These are phyloP conservation scores for Margarornis squamiger DNA, from an alignment of 2,797 vertebrate species.

Conservation along the genomic window DNA sequence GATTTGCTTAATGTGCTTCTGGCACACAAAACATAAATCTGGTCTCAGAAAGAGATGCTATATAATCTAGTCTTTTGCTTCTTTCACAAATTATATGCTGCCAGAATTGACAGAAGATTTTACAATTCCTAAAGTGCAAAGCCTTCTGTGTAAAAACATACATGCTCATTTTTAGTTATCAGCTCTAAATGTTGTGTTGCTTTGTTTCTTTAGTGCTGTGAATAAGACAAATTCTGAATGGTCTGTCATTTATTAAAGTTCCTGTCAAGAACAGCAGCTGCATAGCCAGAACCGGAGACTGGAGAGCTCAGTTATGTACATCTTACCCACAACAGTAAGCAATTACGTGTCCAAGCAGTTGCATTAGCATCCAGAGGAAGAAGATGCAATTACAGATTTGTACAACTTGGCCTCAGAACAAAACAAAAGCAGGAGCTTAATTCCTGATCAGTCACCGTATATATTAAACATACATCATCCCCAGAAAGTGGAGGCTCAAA, in stretches of 20 bases:
- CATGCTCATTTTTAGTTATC: background rate
- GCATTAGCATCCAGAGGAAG: slow-evolving; percentile 31
- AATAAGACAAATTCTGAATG: slow-evolving; percentile 12
- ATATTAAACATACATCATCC: background rate
- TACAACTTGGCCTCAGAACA: slow-evolving; percentile 16
- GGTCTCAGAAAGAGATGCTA: background rate
- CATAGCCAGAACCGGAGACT: background rate
- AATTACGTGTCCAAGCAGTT: background rate
- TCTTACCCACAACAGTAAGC: background rate
- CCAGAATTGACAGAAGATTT: slow-evolving; percentile 38
- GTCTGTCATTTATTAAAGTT: slow-evolving; percentile 16
- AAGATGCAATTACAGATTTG: background rate
- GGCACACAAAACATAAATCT: slow-evolving; percentile 58
- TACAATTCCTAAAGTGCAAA: slow-evolving; percentile 17
- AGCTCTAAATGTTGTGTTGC: background rate
- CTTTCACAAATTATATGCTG: background rate
- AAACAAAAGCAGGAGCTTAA: slow-evolving; percentile 19
- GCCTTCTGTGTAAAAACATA: slow-evolving; percentile 34
- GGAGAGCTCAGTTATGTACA: background rate
- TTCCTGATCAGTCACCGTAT: background rate
- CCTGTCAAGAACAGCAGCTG: slow-evolving; percentile 5
- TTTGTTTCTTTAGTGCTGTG: background rate
- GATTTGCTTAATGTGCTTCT: slow-evolving; percentile 61
- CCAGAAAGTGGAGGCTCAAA: slow-evolving; percentile 22
- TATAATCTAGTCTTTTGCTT: slow-evolving; percentile 16